Conservation (phyloP, 23 tunicate species). For the Trididemnum nubilum region DNA sequence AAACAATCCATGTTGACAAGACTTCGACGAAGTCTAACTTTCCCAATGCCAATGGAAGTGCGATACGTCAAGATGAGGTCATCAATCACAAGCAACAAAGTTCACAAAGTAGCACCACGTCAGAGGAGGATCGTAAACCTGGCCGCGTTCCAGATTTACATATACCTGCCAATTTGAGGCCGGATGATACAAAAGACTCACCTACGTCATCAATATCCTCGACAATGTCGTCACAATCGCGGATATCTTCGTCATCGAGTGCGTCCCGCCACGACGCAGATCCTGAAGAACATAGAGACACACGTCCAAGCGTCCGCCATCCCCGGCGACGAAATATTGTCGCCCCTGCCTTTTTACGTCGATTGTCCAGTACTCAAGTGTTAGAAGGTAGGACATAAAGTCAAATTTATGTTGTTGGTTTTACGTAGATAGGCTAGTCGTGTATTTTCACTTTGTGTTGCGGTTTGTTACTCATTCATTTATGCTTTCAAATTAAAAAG, state of each 20-base stretch:
- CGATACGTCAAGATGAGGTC: neutral
- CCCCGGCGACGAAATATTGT: conserved; percentile 45
- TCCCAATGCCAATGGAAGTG: conserved; percentile 23
- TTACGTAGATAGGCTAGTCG: too few species aligned
- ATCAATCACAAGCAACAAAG: conserved; percentile 13
- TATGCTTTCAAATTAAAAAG: too few species aligned
- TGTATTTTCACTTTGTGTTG: neutral
- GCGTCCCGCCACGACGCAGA: conserved; percentile 41
- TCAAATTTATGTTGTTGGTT: too few species aligned
- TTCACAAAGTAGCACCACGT: conserved; percentile 3
- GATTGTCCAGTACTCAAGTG: conserved; percentile 95
- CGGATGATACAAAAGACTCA: conserved; percentile 57
- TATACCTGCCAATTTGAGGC: conserved; percentile 33
- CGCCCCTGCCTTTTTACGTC: conserved; percentile 78
- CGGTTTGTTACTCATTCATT: too few species aligned
- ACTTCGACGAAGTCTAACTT: neutral
- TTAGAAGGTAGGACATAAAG: conserved; percentile 82
- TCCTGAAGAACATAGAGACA: conserved; percentile 21
- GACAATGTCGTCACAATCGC: conserved; percentile 62
- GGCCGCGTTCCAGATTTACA: conserved; percentile 27
- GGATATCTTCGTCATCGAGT: conserved; percentile 77
- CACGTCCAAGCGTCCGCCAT: neutral
- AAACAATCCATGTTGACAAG: too few species aligned
- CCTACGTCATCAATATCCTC: conserved; percentile 73
- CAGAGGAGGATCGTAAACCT: conserved; percentile 21